These are phyloP conservation scores for Drosophila tanythrix DNA, from an alignment of 2,888 invertebrate genomes.

Conservation along the genomic window DNA sequence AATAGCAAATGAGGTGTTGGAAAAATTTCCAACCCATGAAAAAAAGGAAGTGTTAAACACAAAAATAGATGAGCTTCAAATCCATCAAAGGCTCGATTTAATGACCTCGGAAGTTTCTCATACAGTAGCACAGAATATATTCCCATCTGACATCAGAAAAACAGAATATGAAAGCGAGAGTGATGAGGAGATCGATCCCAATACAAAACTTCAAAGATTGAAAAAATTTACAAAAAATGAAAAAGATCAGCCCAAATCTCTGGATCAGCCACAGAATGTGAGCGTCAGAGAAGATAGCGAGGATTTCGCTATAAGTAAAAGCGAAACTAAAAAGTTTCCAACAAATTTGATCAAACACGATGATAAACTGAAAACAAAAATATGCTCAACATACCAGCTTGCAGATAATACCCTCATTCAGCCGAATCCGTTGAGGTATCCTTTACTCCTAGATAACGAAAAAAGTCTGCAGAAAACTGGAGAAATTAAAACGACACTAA, in stretches of 20 bases:
- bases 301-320: not conserved
- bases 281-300: not conserved
- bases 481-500: not conserved
- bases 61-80: conserved; percentile 3
- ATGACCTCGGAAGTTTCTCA: not conserved
- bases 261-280: not conserved
- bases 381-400: not conserved
- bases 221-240: conserved; percentile 25
- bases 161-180: conserved; percentile 56
- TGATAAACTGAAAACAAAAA: not conserved
- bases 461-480: not conserved
- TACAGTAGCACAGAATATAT: conserved; percentile 14
- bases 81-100: conserved; percentile 5
- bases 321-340: conserved; percentile 41
- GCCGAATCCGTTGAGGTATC: not conserved
- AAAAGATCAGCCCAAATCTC: not conserved
- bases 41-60: not conserved
- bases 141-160: conserved; percentile 43
- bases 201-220: conserved; percentile 21
- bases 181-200: conserved; percentile 57
- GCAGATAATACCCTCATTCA: not conserved
- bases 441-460: not conserved
- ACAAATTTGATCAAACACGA: not conserved
- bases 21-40: conserved; percentile 56
- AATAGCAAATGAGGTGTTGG: not conserved